Conservation (phyloP, 2,797 vertebrate genomes). For the Arrhamphus sclerolepis region DNA sequence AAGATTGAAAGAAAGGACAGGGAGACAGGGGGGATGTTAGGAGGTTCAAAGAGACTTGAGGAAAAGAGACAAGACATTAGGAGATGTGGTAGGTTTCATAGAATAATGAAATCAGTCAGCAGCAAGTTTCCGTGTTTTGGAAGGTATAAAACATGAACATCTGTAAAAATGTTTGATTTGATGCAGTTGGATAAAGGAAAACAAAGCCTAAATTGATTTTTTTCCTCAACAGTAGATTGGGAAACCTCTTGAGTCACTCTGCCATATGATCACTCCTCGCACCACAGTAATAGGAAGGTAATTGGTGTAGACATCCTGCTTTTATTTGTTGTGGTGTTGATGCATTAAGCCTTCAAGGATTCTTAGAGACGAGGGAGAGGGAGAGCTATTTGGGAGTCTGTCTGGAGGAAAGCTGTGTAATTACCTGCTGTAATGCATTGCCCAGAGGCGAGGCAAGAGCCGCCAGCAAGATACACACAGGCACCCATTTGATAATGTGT, state of each 20-base stretch:
- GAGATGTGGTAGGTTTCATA: constrained; percentile 24
- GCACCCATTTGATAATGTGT: constrained; percentile 54
- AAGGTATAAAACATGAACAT: constrained; percentile 15
- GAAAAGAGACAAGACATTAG: constrained; percentile 41
- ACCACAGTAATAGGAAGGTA: constrained; percentile 60
- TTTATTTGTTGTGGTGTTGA: constrained; percentile 70
- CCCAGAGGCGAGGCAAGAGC: constrained; percentile 66
- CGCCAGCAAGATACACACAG: constrained; percentile 49
- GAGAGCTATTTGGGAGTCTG: constrained; percentile 66
- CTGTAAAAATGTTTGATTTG: background rate
- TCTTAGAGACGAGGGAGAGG: constrained; percentile 40
- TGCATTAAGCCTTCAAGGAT: constrained; percentile 64
- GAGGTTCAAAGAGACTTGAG: constrained; percentile 32
- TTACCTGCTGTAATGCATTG: constrained; percentile 75
- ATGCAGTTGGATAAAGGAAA: constrained; percentile 19
- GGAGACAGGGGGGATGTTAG: constrained; percentile 37
- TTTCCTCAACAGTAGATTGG: constrained; percentile 24
- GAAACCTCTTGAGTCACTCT: constrained; percentile 43
- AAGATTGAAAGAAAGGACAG: constrained; percentile 58
- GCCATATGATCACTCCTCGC: constrained; percentile 38
- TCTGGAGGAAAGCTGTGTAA: constrained; percentile 71
- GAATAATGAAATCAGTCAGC: constrained; percentile 21
- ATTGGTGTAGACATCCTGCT: constrained; percentile 56
- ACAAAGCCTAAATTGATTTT: constrained; percentile 3
- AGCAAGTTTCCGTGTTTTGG: constrained; percentile 5